Percentiles rank a stretch among this genome's conserved stretches.
phyloP scores from a whole-genome alignment of 1,140 invertebrate genomes.

The Drosophila miranda region DNA sequence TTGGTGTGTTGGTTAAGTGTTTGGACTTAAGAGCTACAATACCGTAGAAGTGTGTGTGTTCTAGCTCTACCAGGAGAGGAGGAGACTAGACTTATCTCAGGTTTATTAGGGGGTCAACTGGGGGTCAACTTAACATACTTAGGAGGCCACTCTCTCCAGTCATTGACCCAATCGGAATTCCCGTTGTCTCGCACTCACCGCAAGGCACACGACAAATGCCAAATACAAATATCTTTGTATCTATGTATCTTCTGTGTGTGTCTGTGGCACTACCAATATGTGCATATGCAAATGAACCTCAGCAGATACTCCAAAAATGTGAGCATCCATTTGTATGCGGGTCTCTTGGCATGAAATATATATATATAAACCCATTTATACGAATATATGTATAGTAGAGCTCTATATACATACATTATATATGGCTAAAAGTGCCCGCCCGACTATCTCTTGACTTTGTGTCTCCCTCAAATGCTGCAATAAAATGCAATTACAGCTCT shows the following conservation, averaged over 20 bases:
- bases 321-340: conserved; percentile 9
- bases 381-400: conserved; percentile 24
- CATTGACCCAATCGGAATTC: conserved; percentile 42
- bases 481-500: conserved; percentile 73
- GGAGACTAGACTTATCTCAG: conserved; percentile 25
- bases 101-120: not conserved
- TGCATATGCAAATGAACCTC: conserved; percentile 67
- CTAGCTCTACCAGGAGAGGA: conserved; percentile 3
- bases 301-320: conserved; percentile 38
- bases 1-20: conserved; percentile 26
- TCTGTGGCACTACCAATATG: conserved; percentile 29
- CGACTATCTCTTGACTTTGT: conserved; percentile 35
- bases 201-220: conserved; percentile 44
- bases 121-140: not conserved
- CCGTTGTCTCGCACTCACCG: conserved; percentile 34
- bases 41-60: not conserved
- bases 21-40: conserved; percentile 21
- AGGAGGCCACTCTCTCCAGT: conserved; percentile 21
- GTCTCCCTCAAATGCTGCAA: conserved; percentile 42
- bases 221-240: conserved; percentile 56
- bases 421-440: not conserved
- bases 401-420: conserved; percentile 26
- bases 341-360: conserved; percentile 8
- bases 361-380: conserved; percentile 24
- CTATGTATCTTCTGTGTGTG: not conserved